Conservation (phyloP, 1,140 invertebrate genomes). For the Drosophila leontia region DNA sequence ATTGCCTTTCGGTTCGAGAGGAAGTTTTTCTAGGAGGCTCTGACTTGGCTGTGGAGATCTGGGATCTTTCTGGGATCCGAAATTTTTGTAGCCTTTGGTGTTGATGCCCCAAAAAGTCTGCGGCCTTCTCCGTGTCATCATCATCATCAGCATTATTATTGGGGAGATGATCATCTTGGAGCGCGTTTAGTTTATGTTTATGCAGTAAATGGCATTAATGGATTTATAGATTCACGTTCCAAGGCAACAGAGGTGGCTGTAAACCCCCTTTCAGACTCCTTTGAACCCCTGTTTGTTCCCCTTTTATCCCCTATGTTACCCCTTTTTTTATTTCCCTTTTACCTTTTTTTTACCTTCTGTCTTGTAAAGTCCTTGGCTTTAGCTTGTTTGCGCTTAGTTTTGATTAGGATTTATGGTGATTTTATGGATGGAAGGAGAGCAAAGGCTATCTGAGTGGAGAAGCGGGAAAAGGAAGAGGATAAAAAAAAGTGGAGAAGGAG, state of each 20-base stretch:
- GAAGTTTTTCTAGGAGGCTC: constrained; percentile 1
- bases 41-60: neutral
- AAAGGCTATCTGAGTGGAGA: constrained; percentile 11
- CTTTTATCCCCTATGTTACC: neutral
- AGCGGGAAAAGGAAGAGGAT: neutral
- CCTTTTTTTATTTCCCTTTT: neutral
- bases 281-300: neutral
- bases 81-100: constrained; percentile 38
- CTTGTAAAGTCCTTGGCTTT: neutral
- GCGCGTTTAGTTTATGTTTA: constrained; percentile 78
- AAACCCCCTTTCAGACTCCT: neutral
- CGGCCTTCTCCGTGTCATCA: constrained; percentile 14
- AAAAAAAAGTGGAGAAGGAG: neutral
- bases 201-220: constrained; percentile 83
- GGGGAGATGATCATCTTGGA: constrained; percentile 30
- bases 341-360: neutral
- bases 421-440: constrained; percentile 52
- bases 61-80: constrained; percentile 21
- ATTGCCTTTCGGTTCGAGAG: constrained; percentile 58
- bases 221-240: constrained; percentile 77
- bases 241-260: constrained; percentile 32
- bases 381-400: constrained; percentile 72
- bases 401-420: constrained; percentile 78
- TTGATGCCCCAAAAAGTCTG: constrained; percentile 51
- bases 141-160: constrained; percentile 1